Percentiles rank a stretch among this genome's conserved stretches.
phyloP scores from a whole-genome alignment of 1,140 invertebrate species.

The Chrysoperla carnea region DNA sequence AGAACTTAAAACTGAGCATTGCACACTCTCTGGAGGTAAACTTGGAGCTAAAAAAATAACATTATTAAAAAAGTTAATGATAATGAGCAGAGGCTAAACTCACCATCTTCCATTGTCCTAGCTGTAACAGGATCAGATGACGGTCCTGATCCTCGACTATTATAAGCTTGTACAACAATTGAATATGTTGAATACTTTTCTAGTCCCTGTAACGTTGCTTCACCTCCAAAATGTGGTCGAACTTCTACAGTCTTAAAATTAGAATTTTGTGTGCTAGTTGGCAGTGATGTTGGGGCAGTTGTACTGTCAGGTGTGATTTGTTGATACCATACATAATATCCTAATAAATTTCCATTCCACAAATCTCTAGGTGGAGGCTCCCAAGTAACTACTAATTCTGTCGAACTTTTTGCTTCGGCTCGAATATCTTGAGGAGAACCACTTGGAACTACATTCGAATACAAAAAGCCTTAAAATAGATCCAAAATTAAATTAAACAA shows the following conservation, averaged over 20 bases:
- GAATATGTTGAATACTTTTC: constrained; percentile 78
- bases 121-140: constrained; percentile 63
- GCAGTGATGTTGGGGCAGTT: constrained; percentile 15
- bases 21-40: constrained; percentile 57
- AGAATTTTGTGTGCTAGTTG: constrained; percentile 29
- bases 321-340: constrained; percentile 86
- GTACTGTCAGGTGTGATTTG: constrained; percentile 29
- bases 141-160: constrained; percentile 76
- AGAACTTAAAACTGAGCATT: constrained; percentile 59
- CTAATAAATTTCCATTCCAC: constrained; percentile 82
- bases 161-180: constrained; percentile 83
- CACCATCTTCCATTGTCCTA: constrained; percentile 78
- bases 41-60: constrained; percentile 43
- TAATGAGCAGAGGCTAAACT: constrained; percentile 12
- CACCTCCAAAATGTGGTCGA: constrained; percentile 42
- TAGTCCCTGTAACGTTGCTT: constrained; percentile 43
- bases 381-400: constrained; percentile 77
- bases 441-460: constrained; percentile 45
- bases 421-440: constrained; percentile 70
- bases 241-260: constrained; percentile 56
- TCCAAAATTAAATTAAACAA: neutral
- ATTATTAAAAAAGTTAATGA: constrained; percentile 5
- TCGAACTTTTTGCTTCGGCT: constrained; percentile 74
- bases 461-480: neutral
- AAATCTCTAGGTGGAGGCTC: constrained; percentile 70